Percentiles rank a stretch among this genome's conserved stretches.
These are phyloP conservation scores for Calephelis virginiensis DNA, from an alignment of 1,140 invertebrate genomes.

Conservation along the genomic window DNA sequence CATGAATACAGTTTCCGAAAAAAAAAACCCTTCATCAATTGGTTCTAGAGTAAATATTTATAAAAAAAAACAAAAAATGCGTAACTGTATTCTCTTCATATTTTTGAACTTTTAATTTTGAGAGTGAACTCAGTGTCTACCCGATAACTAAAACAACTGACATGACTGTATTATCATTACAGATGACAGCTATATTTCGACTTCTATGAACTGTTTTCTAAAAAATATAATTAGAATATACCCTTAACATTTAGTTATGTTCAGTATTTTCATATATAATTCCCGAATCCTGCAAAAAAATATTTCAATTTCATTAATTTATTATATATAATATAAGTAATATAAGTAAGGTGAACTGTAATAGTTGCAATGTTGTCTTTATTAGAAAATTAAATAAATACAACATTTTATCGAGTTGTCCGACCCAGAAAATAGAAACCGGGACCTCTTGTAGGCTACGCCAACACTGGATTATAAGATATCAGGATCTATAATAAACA, in stretches of 20 bases:
- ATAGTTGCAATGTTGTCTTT: too few species aligned
- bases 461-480: too few species aligned
- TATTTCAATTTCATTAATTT: neutral
- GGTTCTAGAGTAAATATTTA: constrained; percentile 14
- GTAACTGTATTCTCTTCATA: constrained; percentile 28
- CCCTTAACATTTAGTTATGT: neutral
- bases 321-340: too few species aligned
- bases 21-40: constrained; percentile 22
- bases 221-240: neutral
- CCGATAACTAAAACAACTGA: constrained; percentile 3
- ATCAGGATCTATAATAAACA: too few species aligned
- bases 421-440: too few species aligned
- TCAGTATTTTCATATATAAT: neutral
- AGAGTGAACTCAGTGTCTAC: constrained; percentile 2
- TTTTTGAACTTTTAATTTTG: constrained; percentile 4
- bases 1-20: constrained; percentile 13
- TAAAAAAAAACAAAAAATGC: constrained; percentile 22
- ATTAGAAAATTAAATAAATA: too few species aligned
- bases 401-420: too few species aligned
- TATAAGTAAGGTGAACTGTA: too few species aligned
- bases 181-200: neutral
- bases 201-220: neutral
- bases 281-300: neutral
- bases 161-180: constrained; percentile 14
- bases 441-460: too few species aligned